Evolutionary conservation across 1,140 invertebrate genomes (phyloP).

Genomic region (Mizuhopecten yessoensis): DNA sequence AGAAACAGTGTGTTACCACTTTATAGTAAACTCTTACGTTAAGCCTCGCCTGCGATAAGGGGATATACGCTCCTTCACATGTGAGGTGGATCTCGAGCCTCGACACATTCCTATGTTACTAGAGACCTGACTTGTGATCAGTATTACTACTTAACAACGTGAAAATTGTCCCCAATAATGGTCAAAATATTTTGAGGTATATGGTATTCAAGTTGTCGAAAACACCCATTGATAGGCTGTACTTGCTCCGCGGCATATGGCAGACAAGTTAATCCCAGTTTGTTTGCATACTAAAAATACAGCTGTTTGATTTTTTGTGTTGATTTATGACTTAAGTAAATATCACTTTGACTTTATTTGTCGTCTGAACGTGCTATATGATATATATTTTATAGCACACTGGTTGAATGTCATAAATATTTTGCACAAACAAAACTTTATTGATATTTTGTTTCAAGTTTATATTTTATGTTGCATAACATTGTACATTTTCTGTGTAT

Average conservation of each 20-base stretch:
- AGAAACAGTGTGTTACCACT: neutral
- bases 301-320: constrained; percentile 20
- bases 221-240: neutral
- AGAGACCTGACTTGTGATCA: neutral
- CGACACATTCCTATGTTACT: neutral
- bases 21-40: neutral
- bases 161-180: neutral
- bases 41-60: neutral
- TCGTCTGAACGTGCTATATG: no score
- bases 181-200: constrained; percentile 21
- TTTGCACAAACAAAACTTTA: no score
- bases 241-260: neutral
- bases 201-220: neutral
- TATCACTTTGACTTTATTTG: neutral
- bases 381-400: no score
- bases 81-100: neutral
- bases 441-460: no score
- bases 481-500: no score
- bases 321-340: neutral
- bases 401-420: no score
- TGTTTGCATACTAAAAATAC: neutral
- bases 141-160: neutral
- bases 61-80: neutral
- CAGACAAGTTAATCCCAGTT: neutral
- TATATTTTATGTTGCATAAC: no score